A percentile compares a stretch with the other conserved stretches of the same genome.
These are phyloP conservation scores for Agrotis segetum DNA, from an alignment of 2,888 invertebrate species.

Conservation along the genomic window DNA sequence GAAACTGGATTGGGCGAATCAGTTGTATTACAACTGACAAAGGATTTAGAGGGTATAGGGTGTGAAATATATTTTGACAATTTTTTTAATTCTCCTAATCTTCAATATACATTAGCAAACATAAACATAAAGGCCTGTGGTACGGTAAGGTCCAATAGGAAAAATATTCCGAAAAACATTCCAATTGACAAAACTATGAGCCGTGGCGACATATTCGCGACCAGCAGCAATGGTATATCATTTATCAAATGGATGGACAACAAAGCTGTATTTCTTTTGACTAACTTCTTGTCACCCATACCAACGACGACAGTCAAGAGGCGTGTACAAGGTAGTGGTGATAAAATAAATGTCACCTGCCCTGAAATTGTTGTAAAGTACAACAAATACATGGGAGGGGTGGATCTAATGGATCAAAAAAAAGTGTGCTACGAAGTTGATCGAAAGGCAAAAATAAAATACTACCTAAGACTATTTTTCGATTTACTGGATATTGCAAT, in stretches of 20 bases:
- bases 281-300: conserved; percentile 1
- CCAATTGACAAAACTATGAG: not conserved
- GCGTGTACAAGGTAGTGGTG: not conserved
- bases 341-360: too few relatives aligned
- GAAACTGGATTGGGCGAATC: too few relatives aligned
- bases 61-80: too few relatives aligned
- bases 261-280: not conserved
- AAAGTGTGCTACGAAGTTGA: too few relatives aligned
- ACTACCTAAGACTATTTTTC: too few relatives aligned
- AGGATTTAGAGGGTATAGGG: too few relatives aligned
- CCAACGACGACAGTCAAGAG: not conserved
- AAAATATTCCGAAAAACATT: not conserved
- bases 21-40: too few relatives aligned
- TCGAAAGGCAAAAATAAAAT: too few relatives aligned
- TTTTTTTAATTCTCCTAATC: not conserved
- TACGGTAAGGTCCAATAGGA: not conserved
- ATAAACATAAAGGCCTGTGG: not conserved
- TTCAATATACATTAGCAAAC: not conserved
- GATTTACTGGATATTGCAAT: not conserved
- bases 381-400: too few relatives aligned
- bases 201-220: conserved; percentile 2
- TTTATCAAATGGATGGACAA: conserved; percentile 3
- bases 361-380: too few relatives aligned
- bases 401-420: too few relatives aligned
- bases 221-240: conserved; percentile 1